Evolutionary conservation across 2,888 invertebrate genomes (phyloP).

Genomic region (Dysmachus trigonus): DNA sequence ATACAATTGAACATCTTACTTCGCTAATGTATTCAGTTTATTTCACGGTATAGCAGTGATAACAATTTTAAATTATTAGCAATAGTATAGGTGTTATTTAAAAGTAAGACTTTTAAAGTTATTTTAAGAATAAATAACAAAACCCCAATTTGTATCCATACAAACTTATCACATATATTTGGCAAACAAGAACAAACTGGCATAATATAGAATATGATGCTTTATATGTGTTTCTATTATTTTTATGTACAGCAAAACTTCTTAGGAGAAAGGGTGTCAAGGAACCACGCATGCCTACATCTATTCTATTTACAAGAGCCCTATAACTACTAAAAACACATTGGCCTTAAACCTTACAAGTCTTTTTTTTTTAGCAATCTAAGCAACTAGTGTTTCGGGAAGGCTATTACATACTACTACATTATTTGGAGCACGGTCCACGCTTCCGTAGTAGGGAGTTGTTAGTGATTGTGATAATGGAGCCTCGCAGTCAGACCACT

Average conservation of each 20-base stretch:
- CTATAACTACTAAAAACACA: not conserved
- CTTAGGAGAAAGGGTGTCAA: not conserved
- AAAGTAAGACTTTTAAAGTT: not conserved
- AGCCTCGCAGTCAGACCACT: not conserved
- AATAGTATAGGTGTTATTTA: not conserved
- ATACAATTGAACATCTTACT: too few species aligned
- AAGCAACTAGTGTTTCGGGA: not conserved
- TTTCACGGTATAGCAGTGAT: too few species aligned
- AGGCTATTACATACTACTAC: not conserved
- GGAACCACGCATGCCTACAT: not conserved
- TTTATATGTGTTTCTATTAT: not conserved
- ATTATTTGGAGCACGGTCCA: slow-evolving; percentile 39
- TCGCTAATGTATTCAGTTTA: too few species aligned
- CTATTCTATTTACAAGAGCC: not conserved
- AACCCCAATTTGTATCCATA: not conserved
- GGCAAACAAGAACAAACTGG: not conserved
- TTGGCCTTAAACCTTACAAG: not conserved
- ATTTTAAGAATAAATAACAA: not conserved
- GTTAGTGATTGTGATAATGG: slow-evolving; percentile 26
- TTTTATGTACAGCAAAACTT: not conserved
- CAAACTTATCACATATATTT: not conserved
- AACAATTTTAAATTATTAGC: too few species aligned
- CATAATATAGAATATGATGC: not conserved
- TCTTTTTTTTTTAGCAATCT: not conserved
- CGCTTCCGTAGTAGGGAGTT: slow-evolving; percentile 47